Percentiles rank a stretch among this genome's conserved stretches.
Evolutionary conservation across 2,113 vertebrate species (phyloP).

Genomic region (Pachyramphus minor): DNA sequence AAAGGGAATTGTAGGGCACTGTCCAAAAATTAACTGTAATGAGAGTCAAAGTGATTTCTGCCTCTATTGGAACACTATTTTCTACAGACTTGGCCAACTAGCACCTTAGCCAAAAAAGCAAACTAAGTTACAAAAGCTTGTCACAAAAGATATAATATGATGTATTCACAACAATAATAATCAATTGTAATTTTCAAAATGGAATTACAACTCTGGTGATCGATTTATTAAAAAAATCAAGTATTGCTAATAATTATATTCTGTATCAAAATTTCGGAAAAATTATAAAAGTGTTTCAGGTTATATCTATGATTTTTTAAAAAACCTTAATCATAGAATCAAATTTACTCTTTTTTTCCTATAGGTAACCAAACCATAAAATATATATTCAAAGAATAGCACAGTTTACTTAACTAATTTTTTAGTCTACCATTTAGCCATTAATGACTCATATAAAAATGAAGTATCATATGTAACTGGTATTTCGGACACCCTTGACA

Average conservation of each 20-base stretch:
- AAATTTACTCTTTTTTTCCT: not conserved
- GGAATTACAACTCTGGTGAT: not conserved
- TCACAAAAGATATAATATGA: not conserved
- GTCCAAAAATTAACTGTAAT: not conserved
- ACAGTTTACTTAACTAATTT: not conserved
- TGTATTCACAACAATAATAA: not conserved
- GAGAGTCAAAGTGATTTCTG: rapidly evolving
- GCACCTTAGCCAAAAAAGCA: not conserved
- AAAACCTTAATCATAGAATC: not conserved
- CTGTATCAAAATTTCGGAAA: not conserved
- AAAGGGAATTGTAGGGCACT: not conserved
- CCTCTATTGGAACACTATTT: not conserved
- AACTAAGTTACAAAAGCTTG: no score
- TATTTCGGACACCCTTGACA: not conserved
- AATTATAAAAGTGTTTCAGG: not conserved
- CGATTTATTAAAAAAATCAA: not conserved
- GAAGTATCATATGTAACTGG: not conserved
- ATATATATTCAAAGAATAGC: not conserved
- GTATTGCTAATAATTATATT: not conserved
- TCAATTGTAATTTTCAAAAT: not conserved
- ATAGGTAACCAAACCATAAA: not conserved
- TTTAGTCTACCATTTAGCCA: not conserved
- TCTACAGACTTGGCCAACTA: not conserved
- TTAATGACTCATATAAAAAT: not conserved
- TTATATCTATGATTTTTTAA: not conserved